A percentile compares a stretch with the other conserved stretches of the same genome.
These are phyloP conservation scores for Saccostrea cuccullata DNA, from an alignment of 1,140 invertebrate species.

Conservation along the genomic window DNA sequence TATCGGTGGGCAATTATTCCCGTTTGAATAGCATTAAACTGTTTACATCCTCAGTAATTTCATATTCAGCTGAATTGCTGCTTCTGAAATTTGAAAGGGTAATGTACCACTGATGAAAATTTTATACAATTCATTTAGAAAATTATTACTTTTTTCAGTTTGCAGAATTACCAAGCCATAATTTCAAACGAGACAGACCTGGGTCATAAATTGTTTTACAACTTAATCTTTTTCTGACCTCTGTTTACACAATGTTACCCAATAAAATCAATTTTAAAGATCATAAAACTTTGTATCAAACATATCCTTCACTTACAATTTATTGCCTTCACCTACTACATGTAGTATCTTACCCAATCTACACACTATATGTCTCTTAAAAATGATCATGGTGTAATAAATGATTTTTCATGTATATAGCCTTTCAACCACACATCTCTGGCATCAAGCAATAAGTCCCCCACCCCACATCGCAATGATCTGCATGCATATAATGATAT, in stretches of 20 bases:
- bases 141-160: background rate
- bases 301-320: too few relatives aligned
- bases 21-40: constrained; percentile 20
- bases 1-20: constrained; percentile 26
- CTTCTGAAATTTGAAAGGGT: constrained; percentile 10
- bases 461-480: too few relatives aligned
- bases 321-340: too few relatives aligned
- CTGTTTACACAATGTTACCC: background rate
- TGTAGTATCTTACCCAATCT: too few relatives aligned
- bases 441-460: too few relatives aligned
- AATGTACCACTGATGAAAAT: constrained; percentile 18
- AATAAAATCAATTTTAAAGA: background rate
- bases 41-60: constrained; percentile 19
- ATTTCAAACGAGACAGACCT: background rate
- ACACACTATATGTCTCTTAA: too few relatives aligned
- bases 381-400: too few relatives aligned
- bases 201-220: background rate
- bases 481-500: too few relatives aligned
- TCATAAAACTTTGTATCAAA: background rate
- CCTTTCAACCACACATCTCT: too few relatives aligned
- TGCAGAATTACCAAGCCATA: background rate
- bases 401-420: too few relatives aligned
- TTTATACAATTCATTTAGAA: background rate
- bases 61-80: background rate
- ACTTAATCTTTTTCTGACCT: background rate